These are phyloP conservation scores for Drosophila percnosoma DNA, from an alignment of 2,888 invertebrate species.

Conservation along the genomic window DNA sequence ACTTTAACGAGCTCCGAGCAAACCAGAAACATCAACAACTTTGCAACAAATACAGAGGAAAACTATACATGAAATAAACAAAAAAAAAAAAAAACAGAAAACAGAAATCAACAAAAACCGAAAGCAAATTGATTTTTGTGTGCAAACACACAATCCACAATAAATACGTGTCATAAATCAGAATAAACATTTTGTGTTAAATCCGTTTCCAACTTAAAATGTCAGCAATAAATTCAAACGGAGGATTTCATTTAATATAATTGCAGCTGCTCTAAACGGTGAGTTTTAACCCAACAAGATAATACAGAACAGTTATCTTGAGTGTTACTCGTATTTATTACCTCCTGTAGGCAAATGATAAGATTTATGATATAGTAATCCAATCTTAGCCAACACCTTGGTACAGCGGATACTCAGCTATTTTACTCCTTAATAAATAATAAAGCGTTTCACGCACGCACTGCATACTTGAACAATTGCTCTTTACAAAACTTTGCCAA, in stretches of 20 bases:
- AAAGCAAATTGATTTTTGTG: conserved; percentile 27
- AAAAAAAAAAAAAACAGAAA: conserved; percentile 2
- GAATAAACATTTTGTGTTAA: conserved; percentile 47
- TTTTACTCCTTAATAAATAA: neutral
- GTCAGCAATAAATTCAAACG: conserved; percentile 56
- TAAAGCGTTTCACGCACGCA: neutral
- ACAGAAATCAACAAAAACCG: neutral
- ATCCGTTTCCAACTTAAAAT: conserved; percentile 49
- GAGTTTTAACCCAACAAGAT: conserved; percentile 27
- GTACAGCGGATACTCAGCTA: neutral
- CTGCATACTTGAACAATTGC: neutral
- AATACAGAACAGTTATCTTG: neutral
- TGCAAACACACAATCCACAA: conserved; percentile 30
- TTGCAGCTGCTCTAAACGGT: conserved; percentile 63
- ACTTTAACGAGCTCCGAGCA: conserved; percentile 39
- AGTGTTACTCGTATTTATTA: neutral
- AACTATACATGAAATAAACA: conserved; percentile 14
- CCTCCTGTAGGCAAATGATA: neutral
- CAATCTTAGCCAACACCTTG: neutral
- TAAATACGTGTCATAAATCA: conserved; percentile 54
- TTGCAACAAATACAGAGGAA: conserved; percentile 23
- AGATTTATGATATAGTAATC: neutral
- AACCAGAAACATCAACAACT: conserved; percentile 41
- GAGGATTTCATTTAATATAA: conserved; percentile 50
- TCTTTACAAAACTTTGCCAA: neutral